Evolutionary conservation across 53 echinoderm and acorn worm species (phyloP).

Genomic region (Patiria pectinifera): DNA sequence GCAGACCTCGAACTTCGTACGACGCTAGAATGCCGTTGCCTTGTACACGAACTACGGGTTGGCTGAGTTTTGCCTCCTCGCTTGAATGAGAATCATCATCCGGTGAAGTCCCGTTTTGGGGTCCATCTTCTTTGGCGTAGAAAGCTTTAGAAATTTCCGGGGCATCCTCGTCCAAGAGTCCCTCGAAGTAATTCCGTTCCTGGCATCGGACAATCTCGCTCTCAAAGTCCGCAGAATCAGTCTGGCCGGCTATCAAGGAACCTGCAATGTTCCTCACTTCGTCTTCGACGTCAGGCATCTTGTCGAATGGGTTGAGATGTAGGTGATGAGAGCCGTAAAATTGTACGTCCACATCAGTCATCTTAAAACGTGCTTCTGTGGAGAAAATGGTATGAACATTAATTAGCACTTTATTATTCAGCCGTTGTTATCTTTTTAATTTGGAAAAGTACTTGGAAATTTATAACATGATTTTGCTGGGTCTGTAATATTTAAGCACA

Average conservation of each 20-base stretch:
- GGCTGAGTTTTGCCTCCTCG: not conserved
- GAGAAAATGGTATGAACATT: not conserved
- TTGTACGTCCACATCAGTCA: constrained; percentile 39
- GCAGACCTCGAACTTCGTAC: constrained; percentile 55
- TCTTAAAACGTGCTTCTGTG: not conserved
- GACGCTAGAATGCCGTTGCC: constrained; percentile 30
- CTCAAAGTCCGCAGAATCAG: not conserved
- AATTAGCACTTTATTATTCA: not conserved
- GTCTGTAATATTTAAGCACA: not conserved
- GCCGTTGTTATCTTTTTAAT: not conserved
- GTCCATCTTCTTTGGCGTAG: not conserved
- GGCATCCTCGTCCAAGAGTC: not conserved
- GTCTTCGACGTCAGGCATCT: constrained; percentile 57
- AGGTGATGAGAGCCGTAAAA: not conserved
- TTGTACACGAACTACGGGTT: not conserved
- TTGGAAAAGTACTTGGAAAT: not conserved
- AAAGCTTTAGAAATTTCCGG: not conserved
- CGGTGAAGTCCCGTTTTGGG: not conserved
- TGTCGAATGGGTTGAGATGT: not conserved
- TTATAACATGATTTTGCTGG: not conserved
- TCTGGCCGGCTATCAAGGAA: constrained; percentile 2
- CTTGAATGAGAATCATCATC: not conserved
- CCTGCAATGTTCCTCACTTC: constrained; percentile 20
- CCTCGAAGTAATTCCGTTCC: not conserved
- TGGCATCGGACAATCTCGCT: not conserved